These are phyloP conservation scores for Dromaius novaehollandiae DNA, from an alignment of 2,113 vertebrate species.

Conservation along the genomic window DNA sequence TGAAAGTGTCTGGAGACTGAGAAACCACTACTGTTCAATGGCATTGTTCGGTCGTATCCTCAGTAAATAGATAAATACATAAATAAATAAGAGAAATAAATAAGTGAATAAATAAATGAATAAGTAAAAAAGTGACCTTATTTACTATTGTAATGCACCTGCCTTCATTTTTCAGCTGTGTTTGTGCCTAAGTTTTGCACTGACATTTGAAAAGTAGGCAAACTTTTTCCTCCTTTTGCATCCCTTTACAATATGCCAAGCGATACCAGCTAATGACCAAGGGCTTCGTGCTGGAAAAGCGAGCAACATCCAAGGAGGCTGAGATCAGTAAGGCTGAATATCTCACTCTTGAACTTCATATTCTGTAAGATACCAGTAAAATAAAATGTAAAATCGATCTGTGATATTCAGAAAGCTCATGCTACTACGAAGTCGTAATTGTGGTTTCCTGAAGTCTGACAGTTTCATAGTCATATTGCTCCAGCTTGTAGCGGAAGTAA, in stretches of 20 bases:
- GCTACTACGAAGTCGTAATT: neutral
- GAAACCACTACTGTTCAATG: neutral
- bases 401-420: neutral
- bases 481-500: neutral
- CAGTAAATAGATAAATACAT: neutral
- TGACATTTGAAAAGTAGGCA: rapidly evolving
- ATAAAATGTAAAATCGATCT: neutral
- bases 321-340: neutral
- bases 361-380: neutral
- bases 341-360: neutral
- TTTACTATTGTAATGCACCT: neutral
- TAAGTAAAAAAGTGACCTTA: neutral
- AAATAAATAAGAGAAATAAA: neutral
- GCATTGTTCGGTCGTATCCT: neutral
- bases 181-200: neutral
- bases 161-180: neutral
- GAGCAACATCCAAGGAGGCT: rapidly evolving
- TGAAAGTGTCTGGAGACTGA: neutral
- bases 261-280: neutral
- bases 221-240: neutral
- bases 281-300: neutral
- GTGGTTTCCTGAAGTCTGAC: neutral
- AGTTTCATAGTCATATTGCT: neutral
- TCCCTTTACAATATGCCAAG: neutral
- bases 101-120: neutral